These are phyloP conservation scores for Phacellophora camtschatica DNA, from an alignment of 30 jellyfish, hydroid and myxozoan species.

Conservation along the genomic window DNA sequence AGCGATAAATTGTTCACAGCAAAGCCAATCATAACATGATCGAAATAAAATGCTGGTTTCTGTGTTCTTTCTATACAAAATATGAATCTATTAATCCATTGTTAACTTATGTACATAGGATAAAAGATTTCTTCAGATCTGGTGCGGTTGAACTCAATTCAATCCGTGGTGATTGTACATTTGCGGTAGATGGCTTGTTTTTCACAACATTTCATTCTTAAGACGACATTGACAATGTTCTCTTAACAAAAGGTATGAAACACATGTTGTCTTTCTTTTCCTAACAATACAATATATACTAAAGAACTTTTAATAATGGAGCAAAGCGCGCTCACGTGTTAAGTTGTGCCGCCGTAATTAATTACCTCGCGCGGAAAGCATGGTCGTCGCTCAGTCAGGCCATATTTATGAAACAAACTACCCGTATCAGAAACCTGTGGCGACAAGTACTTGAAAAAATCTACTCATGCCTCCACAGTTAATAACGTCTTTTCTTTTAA, in stretches of 20 bases:
- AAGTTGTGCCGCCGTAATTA: neutral
- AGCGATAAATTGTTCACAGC: too few relatives aligned
- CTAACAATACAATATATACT: neutral
- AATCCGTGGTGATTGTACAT: slow-evolving; percentile 60
- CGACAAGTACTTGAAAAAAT: neutral
- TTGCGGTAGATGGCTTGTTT: slow-evolving; percentile 32
- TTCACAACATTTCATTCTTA: slow-evolving; percentile 10
- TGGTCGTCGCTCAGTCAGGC: slow-evolving; percentile 6
- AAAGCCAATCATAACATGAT: neutral
- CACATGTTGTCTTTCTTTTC: neutral
- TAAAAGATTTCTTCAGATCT: slow-evolving; percentile 12
- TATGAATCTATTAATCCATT: neutral
- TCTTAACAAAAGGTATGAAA: slow-evolving; percentile 7
- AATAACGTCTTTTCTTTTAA: slow-evolving; percentile 5
- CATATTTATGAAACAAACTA: neutral
- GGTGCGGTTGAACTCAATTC: slow-evolving; percentile 10
- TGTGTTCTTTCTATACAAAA: neutral
- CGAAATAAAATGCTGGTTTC: slow-evolving; percentile 7
- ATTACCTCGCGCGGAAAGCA: slow-evolving; percentile 10
- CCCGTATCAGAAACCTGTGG: neutral
- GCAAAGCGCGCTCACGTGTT: slow-evolving; percentile 46
- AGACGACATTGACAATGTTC: neutral
- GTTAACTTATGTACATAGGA: slow-evolving; percentile 52
- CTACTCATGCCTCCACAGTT: slow-evolving; percentile 61
- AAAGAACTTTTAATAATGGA: neutral